Evolutionary conservation across 2,888 invertebrate species (phyloP), one percentile per base, ranked within the genome.

Genomic region (Strigamia transsilvanica): DNA sequence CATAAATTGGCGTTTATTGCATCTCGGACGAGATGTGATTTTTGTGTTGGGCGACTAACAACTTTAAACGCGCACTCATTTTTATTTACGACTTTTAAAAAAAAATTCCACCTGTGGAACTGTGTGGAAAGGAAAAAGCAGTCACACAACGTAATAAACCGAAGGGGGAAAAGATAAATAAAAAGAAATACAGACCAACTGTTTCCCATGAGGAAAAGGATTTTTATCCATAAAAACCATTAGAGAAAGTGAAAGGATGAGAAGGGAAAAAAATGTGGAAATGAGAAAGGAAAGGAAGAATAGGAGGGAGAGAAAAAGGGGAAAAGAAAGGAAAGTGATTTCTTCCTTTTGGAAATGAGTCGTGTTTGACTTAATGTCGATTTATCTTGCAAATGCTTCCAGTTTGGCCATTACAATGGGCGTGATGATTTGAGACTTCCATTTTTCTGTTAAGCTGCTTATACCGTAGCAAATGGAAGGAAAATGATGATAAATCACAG

Each of bases 11-110:
- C 12, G 21, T 66, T 66, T 66, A 23, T 18, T 23, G 61, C 10
- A 23, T 0, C 4, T 46, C 15, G 46, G 21, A 66, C 21, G 61
- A 66, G 61, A 66, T 66, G 13, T 66, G 61, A 66, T 66, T 66
- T 66, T 66, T 66, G 61, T 66, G 61, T 21, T 66, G 23, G 18
- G 61, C 23, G 1, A 66, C 61, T 66, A 66, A 66, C 61, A 66
- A 66, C 61, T 66, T 66, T n/a, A 66, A 66, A 23, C 18, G 61
- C 18, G 61, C 18, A 66, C 61, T 23, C 61, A 66, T 66, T 66
- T 66, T 66, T 66, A 66, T 66, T 66, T 66, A 66, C 61, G 61
- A 21, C 61, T 66, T 66, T 66, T 66, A 66, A 66, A 66, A 66
- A 66, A 66, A 34, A 34, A 34, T 34, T 21, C 61, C 21, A 66